Evolutionary conservation across 2,888 invertebrate species (phyloP).

Genomic region (Tricholauxania praeusta): DNA sequence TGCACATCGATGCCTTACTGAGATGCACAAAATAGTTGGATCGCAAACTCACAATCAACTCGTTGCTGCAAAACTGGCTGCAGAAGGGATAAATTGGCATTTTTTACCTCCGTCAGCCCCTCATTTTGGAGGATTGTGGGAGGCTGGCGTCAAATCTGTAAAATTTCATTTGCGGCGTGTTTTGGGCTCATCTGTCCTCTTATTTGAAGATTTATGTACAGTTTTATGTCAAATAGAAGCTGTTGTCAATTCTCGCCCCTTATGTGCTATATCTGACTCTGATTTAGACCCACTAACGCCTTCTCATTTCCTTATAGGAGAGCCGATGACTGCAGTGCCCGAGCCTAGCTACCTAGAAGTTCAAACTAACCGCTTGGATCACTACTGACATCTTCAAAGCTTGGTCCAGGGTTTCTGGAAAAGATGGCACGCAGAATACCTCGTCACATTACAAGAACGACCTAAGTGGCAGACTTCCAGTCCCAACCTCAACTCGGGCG

Average conservation of each 20-base stretch:
- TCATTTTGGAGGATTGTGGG: constrained; percentile 38
- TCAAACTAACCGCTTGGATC: not conserved
- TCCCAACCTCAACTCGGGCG: constrained; percentile 27
- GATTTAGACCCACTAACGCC: constrained; percentile 32
- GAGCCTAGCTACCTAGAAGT: not conserved
- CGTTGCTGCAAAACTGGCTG: not conserved
- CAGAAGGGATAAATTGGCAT: constrained; percentile 30
- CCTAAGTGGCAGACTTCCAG: constrained; percentile 15
- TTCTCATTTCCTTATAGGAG: constrained; percentile 41
- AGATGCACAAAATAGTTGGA: constrained; percentile 35
- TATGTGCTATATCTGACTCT: constrained; percentile 37
- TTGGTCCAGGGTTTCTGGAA: constrained; percentile 44
- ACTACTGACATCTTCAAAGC: constrained; percentile 28
- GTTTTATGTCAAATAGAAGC: constrained; percentile 43
- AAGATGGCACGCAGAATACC: constrained; percentile 36
- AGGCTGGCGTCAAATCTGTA: constrained; percentile 31
- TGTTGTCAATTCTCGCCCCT: constrained; percentile 37
- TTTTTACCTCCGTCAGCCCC: constrained; percentile 40
- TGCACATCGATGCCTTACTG: constrained; percentile 17
- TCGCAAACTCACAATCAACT: constrained; percentile 24
- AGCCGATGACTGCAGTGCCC: constrained; percentile 34
- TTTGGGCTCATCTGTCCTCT: constrained; percentile 33
- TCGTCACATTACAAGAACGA: constrained; percentile 32
- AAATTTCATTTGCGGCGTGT: constrained; percentile 37
- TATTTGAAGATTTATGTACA: constrained; percentile 40